Percentiles rank a stretch among this genome's conserved stretches.
Evolutionary conservation across 1,140 invertebrate genomes (phyloP).

Genomic region (Anastatus disparis): DNA sequence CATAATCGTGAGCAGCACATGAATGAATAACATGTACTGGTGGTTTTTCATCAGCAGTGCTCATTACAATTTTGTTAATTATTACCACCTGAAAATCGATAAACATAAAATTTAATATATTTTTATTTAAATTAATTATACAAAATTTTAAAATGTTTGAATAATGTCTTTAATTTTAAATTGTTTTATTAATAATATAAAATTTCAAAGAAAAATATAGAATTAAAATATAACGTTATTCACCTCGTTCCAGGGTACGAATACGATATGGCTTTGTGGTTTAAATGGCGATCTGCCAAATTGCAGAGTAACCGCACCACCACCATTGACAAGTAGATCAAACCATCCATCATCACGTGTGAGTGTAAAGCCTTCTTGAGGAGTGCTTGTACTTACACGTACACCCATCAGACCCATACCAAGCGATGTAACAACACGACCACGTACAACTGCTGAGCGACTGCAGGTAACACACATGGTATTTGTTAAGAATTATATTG

Average conservation of each 20-base stretch:
- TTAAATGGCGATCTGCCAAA: conserved; percentile 94
- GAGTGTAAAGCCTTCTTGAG: conserved; percentile 92
- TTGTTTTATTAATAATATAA: no score
- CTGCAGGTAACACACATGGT: conserved; percentile 68
- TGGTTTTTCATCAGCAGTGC: conserved; percentile 81
- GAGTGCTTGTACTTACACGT: conserved; percentile 89
- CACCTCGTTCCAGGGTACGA: conserved; percentile 97
- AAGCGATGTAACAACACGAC: conserved; percentile 89
- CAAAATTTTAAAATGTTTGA: no score
- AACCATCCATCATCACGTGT: conserved; percentile 94
- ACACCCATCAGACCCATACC: conserved; percentile 94
- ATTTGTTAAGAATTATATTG: conserved; percentile 4
- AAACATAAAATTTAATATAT: no score
- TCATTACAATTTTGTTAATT: conserved; percentile 88
- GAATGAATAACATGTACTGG: conserved; percentile 74
- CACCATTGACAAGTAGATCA: conserved; percentile 96
- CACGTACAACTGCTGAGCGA: conserved; percentile 94
- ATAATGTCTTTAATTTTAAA: no score
- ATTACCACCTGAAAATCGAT: conserved; percentile 82
- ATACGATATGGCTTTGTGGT: conserved; percentile 88
- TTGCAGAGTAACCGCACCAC: conserved; percentile 92
- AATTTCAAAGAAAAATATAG: no score
- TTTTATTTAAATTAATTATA: no score
- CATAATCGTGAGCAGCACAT: conserved; percentile 91
- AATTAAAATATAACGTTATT: conserved; percentile 26